Base-by-base conservation (phyloP, 2,797 vertebrate species). In the Sternarchorhynchus goeldii region DNA sequence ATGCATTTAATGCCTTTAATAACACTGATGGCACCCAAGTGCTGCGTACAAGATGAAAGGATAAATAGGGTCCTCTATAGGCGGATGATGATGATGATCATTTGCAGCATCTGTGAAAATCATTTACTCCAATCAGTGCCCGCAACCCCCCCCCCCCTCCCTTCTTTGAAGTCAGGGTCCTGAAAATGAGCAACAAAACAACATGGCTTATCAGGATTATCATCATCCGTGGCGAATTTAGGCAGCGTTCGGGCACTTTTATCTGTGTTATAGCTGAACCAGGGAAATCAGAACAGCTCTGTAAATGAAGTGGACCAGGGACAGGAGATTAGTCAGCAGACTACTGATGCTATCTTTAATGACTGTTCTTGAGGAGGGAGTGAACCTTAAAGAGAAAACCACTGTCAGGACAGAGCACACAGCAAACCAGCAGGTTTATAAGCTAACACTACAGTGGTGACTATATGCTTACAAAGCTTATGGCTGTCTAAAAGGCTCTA, bases 201-300 rank as follows among this genome's bases (percentile, higher is more conserved):
- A 73, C 79, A 77, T 62, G 31, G 29, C 76, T 77, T 81, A 77
- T 81, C 79, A 62, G 76, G 75, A 81, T 81, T 81, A 81, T 63
- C 56, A 68, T 62, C 79, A 73, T 81, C 69, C 31, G 21, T 73
- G 75, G 75, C 73, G 73, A 65, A 77, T 77, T 67, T 66, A 77
- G 69, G 75, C 79, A 34, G 5, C n/a, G 56, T 75, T 64, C 73
- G 21, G 74, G 20, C 53, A 67, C 67, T 76, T 81, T 76, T 73
- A 73, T 73, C 74, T 25, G 56, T 1, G 16, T 16, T 76, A 31
- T 62, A 36, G 68, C 65, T 4, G 74, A 39, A 76, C 66, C 67
- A 25, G 63, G 57, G 29, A 68, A 77, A 77, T 81, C 75, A 60
- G 68, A 67, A 77, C 45, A 56, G 75, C 57, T 53, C 69, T 73